A percentile compares a stretch with the other conserved stretches of the same genome.
These are phyloP conservation scores for Lophius americanus DNA, from an alignment of 2,797 vertebrate species.

Conservation along the genomic window DNA sequence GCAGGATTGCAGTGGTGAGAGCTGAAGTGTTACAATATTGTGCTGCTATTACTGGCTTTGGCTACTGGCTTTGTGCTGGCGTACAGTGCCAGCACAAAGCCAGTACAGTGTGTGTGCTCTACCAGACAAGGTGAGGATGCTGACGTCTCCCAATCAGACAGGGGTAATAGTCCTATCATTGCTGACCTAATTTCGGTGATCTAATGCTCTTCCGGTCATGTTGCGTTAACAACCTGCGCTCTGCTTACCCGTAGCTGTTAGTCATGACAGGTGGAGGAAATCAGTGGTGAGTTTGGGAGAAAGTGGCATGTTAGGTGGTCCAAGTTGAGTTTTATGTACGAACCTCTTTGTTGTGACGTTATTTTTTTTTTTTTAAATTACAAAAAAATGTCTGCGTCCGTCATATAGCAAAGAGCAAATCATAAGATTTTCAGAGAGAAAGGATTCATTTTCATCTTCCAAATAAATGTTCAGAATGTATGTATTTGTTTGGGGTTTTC, in stretches of 20 bases:
- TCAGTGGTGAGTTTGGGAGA: constrained; percentile 9
- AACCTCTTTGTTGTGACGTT: not conserved
- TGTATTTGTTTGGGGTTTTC: too few species aligned
- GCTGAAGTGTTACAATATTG: constrained; percentile 36
- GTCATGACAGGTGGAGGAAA: constrained; percentile 43
- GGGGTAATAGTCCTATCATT: constrained; percentile 53
- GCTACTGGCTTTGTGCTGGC: constrained; percentile 37
- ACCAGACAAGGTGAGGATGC: constrained; percentile 70
- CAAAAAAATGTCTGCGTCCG: not conserved
- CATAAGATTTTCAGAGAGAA: too few species aligned
- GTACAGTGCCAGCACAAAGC: constrained; percentile 15
- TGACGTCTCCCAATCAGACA: constrained; percentile 64
- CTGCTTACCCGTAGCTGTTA: constrained; percentile 59
- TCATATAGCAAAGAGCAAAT: not conserved
- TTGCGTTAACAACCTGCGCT: constrained; percentile 61
- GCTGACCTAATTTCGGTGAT: constrained; percentile 70
- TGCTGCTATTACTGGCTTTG: constrained; percentile 29
- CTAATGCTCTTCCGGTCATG: constrained; percentile 60
- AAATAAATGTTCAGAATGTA: too few species aligned
- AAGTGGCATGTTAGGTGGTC: constrained; percentile 12
- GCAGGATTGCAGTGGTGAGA: constrained; percentile 10
- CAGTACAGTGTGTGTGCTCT: constrained; percentile 5
- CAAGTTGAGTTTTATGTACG: not conserved
- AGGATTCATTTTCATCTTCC: too few species aligned
- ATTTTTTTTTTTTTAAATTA: too few species aligned